These are phyloP conservation scores for Amorpha juglandis DNA, from an alignment of 2,888 invertebrate species.

Conservation along the genomic window DNA sequence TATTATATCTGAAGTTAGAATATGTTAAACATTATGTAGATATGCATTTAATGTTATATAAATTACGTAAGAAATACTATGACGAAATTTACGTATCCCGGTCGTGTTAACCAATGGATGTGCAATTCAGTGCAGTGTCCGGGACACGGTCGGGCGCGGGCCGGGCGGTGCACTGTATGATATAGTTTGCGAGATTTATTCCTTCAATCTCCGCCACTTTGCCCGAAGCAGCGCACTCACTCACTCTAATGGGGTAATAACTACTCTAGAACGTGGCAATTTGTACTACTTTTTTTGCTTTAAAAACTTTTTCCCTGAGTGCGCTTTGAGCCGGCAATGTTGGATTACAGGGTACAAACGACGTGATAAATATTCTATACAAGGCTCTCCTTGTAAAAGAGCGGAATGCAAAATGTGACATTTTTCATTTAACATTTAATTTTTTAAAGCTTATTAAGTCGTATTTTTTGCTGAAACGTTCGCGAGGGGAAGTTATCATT, in stretches of 20 bases:
- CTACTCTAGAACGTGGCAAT: slow-evolving; percentile 69
- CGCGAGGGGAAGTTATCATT: background rate
- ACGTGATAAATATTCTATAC: slow-evolving; percentile 45
- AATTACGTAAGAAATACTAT: background rate
- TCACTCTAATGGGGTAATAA: slow-evolving; percentile 73
- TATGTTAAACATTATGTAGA: too few species aligned
- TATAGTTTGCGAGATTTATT: slow-evolving; percentile 60
- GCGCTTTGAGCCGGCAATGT: slow-evolving; percentile 51
- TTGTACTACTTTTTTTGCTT: slow-evolving; percentile 63
- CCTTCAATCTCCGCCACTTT: slow-evolving; percentile 62
- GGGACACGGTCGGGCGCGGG: background rate
- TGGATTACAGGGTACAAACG: slow-evolving; percentile 51
- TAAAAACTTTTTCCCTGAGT: slow-evolving; percentile 63
- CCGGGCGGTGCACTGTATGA: slow-evolving; percentile 41
- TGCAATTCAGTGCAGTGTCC: background rate
- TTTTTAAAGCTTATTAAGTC: background rate
- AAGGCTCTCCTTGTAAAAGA: slow-evolving; percentile 34
- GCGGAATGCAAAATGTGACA: background rate
- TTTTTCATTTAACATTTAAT: background rate
- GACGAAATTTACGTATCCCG: background rate
- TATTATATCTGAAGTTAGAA: too few species aligned
- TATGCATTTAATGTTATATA: too few species aligned
- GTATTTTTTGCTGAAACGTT: background rate
- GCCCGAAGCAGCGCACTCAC: slow-evolving; percentile 52
- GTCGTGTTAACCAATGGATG: slow-evolving; percentile 1